These are phyloP conservation scores for Meteorus sp. DNA, from an alignment of 1,140 invertebrate genomes.

Conservation along the genomic window DNA sequence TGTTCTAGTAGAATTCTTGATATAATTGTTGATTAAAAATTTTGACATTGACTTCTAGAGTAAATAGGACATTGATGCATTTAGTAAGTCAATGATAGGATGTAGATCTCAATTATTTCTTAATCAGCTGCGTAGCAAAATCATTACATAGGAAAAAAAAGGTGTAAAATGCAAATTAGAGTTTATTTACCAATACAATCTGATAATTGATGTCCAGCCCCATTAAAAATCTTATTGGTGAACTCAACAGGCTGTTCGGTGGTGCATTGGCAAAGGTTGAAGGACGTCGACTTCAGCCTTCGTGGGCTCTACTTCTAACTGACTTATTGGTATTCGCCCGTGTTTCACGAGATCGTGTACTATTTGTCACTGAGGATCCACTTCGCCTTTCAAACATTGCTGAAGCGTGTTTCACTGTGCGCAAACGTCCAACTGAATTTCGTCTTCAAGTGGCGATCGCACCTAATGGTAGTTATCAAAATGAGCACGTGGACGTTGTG, in stretches of 20 bases:
- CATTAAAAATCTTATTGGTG: neutral
- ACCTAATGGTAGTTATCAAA: slow-evolving; percentile 35
- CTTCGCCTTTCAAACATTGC: slow-evolving; percentile 74
- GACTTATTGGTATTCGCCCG: slow-evolving; percentile 83
- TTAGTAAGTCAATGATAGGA: too few species aligned
- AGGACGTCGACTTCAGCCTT: slow-evolving; percentile 72
- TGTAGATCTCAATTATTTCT: too few species aligned
- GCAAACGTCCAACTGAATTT: slow-evolving; percentile 68
- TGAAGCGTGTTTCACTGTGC: slow-evolving; percentile 80
- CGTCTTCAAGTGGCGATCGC: slow-evolving; percentile 47
- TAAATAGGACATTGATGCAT: too few species aligned
- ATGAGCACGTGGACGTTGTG: slow-evolving; percentile 26
- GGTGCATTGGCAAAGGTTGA: slow-evolving; percentile 80
- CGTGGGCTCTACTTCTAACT: slow-evolving; percentile 81
- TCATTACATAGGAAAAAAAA: too few species aligned
- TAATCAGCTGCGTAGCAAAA: too few species aligned
- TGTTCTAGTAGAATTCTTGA: too few species aligned
- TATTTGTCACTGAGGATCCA: slow-evolving; percentile 85
- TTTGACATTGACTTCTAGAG: too few species aligned
- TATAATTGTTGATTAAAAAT: too few species aligned
- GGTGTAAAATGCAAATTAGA: too few species aligned
- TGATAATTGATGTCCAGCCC: too few species aligned
- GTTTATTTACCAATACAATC: too few species aligned
- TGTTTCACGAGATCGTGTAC: slow-evolving; percentile 78
- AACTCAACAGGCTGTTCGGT: slow-evolving; percentile 68